Evolutionary conservation across 2,797 vertebrate species (phyloP).

Genomic region (Channa striata): DNA sequence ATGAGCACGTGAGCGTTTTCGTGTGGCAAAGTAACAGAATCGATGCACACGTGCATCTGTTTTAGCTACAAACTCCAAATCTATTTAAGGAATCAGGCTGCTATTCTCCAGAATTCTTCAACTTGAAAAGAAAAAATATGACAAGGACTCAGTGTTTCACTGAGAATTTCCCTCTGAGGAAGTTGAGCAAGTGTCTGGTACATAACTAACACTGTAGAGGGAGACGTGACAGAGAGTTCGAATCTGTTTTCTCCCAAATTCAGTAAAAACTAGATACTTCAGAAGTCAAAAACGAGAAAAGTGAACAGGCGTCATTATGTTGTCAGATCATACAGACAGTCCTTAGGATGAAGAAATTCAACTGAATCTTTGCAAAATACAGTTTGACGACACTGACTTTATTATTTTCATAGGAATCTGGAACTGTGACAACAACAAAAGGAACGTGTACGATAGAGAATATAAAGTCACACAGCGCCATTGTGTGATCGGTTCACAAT

Average conservation of each 20-base stretch:
- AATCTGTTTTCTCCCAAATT: background rate
- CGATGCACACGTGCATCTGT: constrained; percentile 4
- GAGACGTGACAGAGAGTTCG: background rate
- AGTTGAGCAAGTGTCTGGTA: background rate
- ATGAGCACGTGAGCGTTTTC: constrained; percentile 9
- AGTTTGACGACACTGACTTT: background rate
- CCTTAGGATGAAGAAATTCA: background rate
- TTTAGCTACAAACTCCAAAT: background rate
- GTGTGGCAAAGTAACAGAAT: constrained; percentile 23
- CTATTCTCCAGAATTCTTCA: constrained; percentile 5
- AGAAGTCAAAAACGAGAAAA: background rate
- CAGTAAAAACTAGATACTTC: background rate
- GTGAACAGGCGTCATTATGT: background rate
- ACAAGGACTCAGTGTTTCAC: constrained; percentile 4
- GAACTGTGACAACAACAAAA: background rate
- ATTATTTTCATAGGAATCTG: background rate
- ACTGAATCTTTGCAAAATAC: background rate
- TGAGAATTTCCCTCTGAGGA: background rate
- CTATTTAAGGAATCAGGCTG: constrained; percentile 28
- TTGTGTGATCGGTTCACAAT: too few species aligned
- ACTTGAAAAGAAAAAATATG: background rate
- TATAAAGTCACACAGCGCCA: too few species aligned
- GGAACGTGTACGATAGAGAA: background rate
- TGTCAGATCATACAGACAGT: background rate
- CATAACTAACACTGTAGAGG: background rate